Percentiles rank a stretch among this genome's conserved stretches.
Conservation (phyloP, 2,888 invertebrate species). For the Drosophila dives region DNA sequence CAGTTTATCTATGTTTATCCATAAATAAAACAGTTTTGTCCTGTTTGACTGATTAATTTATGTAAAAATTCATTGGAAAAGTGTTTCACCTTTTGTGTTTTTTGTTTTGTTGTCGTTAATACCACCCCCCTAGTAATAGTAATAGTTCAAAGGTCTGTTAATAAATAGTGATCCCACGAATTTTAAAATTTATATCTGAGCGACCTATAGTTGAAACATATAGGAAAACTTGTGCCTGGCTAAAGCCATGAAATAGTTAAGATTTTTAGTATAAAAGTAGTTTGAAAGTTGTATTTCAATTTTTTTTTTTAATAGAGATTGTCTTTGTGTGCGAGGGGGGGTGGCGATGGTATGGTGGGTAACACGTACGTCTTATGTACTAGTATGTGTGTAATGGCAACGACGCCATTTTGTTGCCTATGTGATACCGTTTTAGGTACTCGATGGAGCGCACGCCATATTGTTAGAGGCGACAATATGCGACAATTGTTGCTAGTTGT, state of each 20-base stretch:
- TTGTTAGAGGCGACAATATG: constrained; percentile 38
- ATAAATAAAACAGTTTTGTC: constrained; percentile 3
- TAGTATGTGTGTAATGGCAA: constrained; percentile 33
- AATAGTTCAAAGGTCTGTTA: background rate
- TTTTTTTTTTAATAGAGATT: constrained; percentile 56
- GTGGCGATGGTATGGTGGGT: constrained; percentile 16
- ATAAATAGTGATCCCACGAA: constrained; percentile 1
- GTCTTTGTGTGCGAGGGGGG: constrained; percentile 59
- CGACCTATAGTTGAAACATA: background rate
- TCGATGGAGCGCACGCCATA: constrained; percentile 56
- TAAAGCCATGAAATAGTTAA: background rate
- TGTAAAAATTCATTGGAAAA: constrained; percentile 5
- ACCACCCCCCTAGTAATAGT: background rate
- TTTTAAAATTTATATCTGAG: background rate
- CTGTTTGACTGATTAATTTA: background rate
- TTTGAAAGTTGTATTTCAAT: constrained; percentile 39
- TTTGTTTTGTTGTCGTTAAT: background rate
- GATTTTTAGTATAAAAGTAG: constrained; percentile 39
- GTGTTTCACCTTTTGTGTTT: constrained; percentile 6
- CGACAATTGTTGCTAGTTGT: constrained; percentile 28
- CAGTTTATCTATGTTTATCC: constrained; percentile 16
- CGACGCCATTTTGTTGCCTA: constrained; percentile 27
- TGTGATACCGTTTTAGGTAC: constrained; percentile 55
- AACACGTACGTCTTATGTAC: constrained; percentile 25
- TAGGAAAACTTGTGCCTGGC: background rate